Evolutionary conservation across 2,113 vertebrate genomes (phyloP).

Genomic region (Indicator maculatus): DNA sequence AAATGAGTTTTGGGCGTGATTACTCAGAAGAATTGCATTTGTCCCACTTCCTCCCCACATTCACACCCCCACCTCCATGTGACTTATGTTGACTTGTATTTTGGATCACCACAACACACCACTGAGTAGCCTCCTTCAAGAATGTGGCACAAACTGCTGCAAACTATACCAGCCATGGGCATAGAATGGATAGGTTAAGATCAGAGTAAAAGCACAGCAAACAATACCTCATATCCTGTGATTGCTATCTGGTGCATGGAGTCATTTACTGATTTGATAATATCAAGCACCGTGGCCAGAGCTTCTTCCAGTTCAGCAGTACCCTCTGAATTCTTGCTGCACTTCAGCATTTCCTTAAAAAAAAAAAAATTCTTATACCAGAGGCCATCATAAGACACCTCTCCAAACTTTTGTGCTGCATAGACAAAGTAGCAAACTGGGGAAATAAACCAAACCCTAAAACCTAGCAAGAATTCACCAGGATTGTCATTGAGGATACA

Average conservation of each 20-base stretch:
- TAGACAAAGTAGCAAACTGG: not conserved
- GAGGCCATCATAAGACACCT: not conserved
- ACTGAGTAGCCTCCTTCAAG: not conserved
- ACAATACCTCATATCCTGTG: constrained; percentile 87
- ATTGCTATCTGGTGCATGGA: constrained; percentile 95
- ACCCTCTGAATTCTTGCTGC: constrained; percentile 87
- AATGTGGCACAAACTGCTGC: not conserved
- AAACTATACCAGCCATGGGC: not conserved
- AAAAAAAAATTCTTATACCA: not conserved
- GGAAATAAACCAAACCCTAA: not conserved
- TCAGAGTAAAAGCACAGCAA: not conserved
- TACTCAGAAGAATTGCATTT: not conserved
- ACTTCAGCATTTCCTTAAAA: constrained; percentile 90
- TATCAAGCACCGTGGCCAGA: constrained; percentile 85
- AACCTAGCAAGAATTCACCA: not conserved
- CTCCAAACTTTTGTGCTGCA: not conserved
- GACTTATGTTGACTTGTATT: not conserved
- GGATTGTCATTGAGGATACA: not conserved
- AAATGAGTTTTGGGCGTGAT: not conserved
- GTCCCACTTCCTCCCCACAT: not conserved
- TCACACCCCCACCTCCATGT: not conserved
- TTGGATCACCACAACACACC: not conserved
- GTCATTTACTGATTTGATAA: constrained; percentile 92
- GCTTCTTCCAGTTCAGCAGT: constrained; percentile 89
- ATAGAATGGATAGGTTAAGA: not conserved